These are phyloP conservation scores for Masnerella sp. DNA, from an alignment of 2,888 invertebrate genomes.

Conservation along the genomic window DNA sequence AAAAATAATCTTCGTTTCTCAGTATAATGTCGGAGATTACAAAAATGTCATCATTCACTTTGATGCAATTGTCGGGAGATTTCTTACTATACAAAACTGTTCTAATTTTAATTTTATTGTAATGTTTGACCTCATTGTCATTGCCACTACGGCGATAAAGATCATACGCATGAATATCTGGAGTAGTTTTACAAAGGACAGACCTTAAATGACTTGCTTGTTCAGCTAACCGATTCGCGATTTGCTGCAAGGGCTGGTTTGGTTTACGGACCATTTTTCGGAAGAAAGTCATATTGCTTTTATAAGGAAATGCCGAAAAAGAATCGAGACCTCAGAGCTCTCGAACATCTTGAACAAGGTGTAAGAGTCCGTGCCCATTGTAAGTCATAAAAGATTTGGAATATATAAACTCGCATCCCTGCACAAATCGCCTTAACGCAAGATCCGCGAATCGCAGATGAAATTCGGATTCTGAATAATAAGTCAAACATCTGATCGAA, in stretches of 20 bases:
- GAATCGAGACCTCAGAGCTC: constrained; percentile 22
- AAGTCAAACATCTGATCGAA: constrained; percentile 21
- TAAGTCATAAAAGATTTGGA: constrained; percentile 15
- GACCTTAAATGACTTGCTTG: not conserved
- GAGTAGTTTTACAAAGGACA: not conserved
- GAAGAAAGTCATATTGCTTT: constrained; percentile 38
- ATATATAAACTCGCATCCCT: constrained; percentile 6
- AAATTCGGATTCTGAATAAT: constrained; percentile 6
- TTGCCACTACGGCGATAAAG: not conserved
- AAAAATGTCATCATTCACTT: constrained; percentile 3
- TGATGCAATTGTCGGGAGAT: constrained; percentile 11
- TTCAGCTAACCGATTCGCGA: constrained; percentile 23
- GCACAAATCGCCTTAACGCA: not conserved
- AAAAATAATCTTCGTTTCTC: not conserved
- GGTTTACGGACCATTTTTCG: constrained; percentile 20
- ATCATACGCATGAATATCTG: constrained; percentile 1
- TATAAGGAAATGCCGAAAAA: constrained; percentile 33
- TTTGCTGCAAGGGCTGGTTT: constrained; percentile 26
- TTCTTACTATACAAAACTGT: not conserved
- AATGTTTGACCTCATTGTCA: not conserved
- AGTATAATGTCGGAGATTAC: not conserved
- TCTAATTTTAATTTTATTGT: not conserved
- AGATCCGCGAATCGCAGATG: constrained; percentile 22
- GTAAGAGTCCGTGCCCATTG: constrained; percentile 22
- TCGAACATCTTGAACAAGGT: constrained; percentile 36